Conservation (phyloP, 2,113 vertebrate genomes). For the Phylloscopus trochilus region DNA sequence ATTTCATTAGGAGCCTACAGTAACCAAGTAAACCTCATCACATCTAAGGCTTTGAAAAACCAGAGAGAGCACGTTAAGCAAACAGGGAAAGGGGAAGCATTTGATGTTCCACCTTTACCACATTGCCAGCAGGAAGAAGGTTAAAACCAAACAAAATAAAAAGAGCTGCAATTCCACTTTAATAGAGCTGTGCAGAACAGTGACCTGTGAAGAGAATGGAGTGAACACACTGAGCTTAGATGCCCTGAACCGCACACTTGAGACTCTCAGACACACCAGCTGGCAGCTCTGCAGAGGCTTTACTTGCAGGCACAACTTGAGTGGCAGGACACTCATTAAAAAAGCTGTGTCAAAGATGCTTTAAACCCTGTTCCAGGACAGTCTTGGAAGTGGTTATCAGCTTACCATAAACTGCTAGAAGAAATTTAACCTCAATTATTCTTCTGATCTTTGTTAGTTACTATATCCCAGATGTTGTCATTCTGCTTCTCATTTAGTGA, state of each 20-base stretch:
- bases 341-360: not conserved
- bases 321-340: not conserved
- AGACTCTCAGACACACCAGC: not conserved
- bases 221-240: not conserved
- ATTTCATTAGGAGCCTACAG: not conserved
- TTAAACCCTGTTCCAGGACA: not conserved
- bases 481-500: not conserved
- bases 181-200: not conserved
- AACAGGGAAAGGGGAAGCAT: not conserved
- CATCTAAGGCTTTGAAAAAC: not conserved
- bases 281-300: not conserved
- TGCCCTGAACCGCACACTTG: accelerated
- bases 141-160: not conserved
- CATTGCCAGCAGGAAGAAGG: not conserved
- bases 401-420: not conserved
- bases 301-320: not conserved
- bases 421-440: not conserved
- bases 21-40: not conserved
- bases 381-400: not conserved
- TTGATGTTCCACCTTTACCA: not conserved
- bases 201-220: not conserved
- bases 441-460: not conserved
- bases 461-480: not conserved
- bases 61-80: not conserved
- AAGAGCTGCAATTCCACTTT: not conserved